phyloP scores from a whole-genome alignment of 2,888 invertebrate species.

The Machimus atricapillus region DNA sequence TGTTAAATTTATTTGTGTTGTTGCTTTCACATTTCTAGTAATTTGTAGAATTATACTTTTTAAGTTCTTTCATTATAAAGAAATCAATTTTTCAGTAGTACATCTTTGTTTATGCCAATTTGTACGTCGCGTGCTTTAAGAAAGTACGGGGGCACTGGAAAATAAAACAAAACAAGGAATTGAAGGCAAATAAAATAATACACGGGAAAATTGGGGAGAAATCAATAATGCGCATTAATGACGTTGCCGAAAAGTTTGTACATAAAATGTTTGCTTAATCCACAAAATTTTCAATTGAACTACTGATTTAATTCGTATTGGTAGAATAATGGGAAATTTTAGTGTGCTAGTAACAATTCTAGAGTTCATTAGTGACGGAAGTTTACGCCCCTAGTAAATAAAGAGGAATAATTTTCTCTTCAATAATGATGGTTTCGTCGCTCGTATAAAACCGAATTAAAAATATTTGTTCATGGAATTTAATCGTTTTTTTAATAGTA shows the following conservation, averaged over 20 bases:
- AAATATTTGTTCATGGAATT: neutral
- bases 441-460: neutral
- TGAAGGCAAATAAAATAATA: neutral
- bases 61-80: neutral
- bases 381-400: neutral
- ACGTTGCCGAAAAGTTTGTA: neutral
- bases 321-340: neutral
- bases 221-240: neutral
- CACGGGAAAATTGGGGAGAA: neutral
- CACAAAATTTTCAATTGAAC: neutral
- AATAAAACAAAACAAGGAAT: neutral
- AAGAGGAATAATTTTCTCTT: neutral
- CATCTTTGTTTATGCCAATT: neutral
- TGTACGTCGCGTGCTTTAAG: neutral
- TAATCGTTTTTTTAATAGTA: no score
- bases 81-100: neutral
- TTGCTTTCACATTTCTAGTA: neutral
- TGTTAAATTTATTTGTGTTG: neutral
- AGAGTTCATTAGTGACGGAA: no score
- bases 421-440: no score
- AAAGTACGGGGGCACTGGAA: neutral
- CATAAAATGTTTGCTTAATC: neutral
- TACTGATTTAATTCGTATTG: neutral
- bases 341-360: neutral
- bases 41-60: neutral